Conservation (phyloP, 1,140 invertebrate genomes). For the Drosophila ogumai region DNA sequence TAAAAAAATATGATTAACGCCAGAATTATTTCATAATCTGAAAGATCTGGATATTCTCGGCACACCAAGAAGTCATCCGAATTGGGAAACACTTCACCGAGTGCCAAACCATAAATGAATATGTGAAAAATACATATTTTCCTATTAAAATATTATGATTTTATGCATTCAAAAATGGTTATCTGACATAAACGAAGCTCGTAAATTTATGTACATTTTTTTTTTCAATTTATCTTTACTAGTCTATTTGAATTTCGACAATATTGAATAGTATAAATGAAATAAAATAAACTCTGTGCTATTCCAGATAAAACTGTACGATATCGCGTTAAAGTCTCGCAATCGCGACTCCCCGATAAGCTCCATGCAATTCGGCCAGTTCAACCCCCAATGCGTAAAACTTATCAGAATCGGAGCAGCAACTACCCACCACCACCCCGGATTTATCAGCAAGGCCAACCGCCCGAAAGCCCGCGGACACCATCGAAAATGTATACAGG, state of each 20-base stretch:
- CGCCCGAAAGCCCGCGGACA: slow-evolving; percentile 6
- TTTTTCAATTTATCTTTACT: background rate
- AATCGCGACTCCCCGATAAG: slow-evolving; percentile 33
- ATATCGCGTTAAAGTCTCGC: slow-evolving; percentile 11
- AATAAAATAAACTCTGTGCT: background rate
- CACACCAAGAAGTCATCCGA: background rate
- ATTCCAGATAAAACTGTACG: slow-evolving; percentile 35
- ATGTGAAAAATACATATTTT: background rate
- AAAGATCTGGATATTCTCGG: background rate
- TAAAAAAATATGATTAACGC: background rate
- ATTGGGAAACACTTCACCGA: no score
- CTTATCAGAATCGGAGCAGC: slow-evolving; percentile 49
- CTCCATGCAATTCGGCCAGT: slow-evolving; percentile 48
- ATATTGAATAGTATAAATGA: slow-evolving; percentile 7
- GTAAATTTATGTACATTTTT: background rate
- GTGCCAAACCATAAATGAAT: background rate
- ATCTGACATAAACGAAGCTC: no score
- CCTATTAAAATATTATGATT: background rate
- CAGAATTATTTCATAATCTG: background rate
- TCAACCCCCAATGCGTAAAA: slow-evolving; percentile 61
- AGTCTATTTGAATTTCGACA: background rate
- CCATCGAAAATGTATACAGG: slow-evolving; percentile 18
- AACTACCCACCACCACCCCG: slow-evolving; percentile 39
- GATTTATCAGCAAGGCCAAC: slow-evolving; percentile 41
- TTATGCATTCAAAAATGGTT: background rate